Evolutionary conservation across 1,140 invertebrate species (phyloP).

Genomic region (Bicyclus anynana): DNA sequence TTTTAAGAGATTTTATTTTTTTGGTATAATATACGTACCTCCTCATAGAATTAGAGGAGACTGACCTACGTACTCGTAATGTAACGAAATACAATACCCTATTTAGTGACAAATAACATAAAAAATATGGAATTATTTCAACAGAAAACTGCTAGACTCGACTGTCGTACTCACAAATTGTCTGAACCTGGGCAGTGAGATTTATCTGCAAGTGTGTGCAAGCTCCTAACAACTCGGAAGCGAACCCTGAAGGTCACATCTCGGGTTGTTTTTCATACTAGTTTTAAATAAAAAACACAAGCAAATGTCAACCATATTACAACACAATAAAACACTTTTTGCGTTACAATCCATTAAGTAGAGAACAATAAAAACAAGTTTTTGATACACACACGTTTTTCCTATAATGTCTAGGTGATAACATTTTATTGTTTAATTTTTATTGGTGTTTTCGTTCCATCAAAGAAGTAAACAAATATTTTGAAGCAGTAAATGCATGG

Average conservation of each 20-base stretch:
- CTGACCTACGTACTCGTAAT: no score
- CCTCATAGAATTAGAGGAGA: no score
- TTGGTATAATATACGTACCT: no score
- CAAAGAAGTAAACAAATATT: background rate
- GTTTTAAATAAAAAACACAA: background rate
- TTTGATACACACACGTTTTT: constrained; percentile 3
- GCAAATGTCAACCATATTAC: background rate
- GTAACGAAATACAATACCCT: no score
- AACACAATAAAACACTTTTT: background rate
- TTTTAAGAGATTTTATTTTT: no score
- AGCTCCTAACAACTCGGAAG: background rate
- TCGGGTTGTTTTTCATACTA: background rate
- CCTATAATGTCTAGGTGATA: constrained; percentile 18
- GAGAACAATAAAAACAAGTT: background rate
- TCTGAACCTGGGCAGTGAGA: background rate
- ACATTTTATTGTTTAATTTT: constrained; percentile 15
- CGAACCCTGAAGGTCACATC: background rate
- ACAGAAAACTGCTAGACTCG: no score
- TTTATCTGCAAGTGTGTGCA: background rate
- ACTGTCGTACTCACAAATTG: background rate
- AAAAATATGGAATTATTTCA: no score
- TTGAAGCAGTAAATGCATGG: background rate
- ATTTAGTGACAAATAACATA: no score
- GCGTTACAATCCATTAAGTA: background rate
- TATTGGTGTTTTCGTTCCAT: constrained; percentile 6